Conservation (phyloP, 2,797 vertebrate genomes). For the Lemur catta region DNA sequence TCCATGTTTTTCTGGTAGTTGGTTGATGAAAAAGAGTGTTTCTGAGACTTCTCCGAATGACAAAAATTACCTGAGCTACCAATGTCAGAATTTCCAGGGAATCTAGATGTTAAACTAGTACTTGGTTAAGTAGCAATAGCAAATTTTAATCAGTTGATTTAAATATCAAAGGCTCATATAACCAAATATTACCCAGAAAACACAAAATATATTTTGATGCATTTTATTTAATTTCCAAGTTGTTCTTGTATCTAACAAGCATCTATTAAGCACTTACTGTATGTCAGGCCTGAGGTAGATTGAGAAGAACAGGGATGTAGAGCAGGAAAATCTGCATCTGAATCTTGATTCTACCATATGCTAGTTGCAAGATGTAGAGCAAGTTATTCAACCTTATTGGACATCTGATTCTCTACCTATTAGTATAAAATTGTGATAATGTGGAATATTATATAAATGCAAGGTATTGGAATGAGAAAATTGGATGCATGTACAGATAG, state of each 20-base stretch:
- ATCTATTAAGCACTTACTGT: not conserved
- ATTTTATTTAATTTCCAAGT: not conserved
- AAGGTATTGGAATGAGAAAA: not conserved
- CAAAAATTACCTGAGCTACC: not conserved
- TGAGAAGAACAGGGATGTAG: not conserved
- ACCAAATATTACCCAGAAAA: not conserved
- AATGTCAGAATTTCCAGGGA: not conserved
- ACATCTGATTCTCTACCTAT: not conserved
- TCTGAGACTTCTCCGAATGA: not conserved
- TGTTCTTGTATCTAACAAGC: not conserved
- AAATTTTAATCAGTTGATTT: not conserved
- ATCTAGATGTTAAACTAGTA: not conserved
- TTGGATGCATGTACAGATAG: not conserved
- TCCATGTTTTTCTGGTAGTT: not conserved
- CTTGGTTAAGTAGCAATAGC: not conserved
- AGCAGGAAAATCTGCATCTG: not conserved
- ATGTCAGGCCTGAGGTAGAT: not conserved
- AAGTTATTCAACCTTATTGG: not conserved
- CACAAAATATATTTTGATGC: not conserved
- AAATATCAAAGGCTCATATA: not conserved
- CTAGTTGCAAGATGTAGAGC: not conserved
- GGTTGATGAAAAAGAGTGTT: not conserved
- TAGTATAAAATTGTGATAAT: not conserved
- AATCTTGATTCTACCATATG: not conserved
- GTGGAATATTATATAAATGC: not conserved